Conservation (phyloP, 2,113 vertebrate species). For the Microtus oregoni region DNA sequence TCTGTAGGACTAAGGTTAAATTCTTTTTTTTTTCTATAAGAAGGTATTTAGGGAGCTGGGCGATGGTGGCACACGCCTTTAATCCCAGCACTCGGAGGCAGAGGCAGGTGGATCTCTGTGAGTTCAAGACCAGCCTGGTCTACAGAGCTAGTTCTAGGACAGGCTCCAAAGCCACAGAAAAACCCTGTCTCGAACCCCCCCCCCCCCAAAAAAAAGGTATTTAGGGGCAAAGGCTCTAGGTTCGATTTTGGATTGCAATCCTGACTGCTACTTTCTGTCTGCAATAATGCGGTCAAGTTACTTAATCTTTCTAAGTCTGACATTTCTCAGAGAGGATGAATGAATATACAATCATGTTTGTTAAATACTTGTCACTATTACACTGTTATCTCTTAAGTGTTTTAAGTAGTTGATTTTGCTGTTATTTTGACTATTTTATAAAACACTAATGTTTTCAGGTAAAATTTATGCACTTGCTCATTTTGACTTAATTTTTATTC, state of each 20-base stretch:
- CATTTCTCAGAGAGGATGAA: constrained; percentile 5
- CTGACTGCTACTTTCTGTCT: not conserved
- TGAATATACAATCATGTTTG: constrained; percentile 13
- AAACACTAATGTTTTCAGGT: constrained; percentile 24
- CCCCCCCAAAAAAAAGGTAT: no score
- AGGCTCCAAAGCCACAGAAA: no score
- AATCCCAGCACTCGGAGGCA: no score
- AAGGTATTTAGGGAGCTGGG: not conserved
- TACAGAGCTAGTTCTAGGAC: no score
- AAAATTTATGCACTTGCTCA: not conserved
- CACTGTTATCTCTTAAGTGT: constrained; percentile 37
- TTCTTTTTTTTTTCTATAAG: constrained; percentile 33
- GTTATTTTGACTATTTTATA: constrained; percentile 31
- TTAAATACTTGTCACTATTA: constrained; percentile 3
- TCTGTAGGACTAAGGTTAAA: constrained; percentile 4
- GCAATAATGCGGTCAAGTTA: not conserved
- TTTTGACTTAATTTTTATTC: constrained; percentile 72
- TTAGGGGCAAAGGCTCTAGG: not conserved
- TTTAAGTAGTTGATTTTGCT: not conserved
- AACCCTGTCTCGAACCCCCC: no score
- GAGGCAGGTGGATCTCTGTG: no score
- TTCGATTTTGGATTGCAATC: constrained; percentile 38
- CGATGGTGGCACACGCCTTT: no score
- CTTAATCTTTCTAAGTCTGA: not conserved
- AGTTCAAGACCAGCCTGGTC: no score